Percentiles rank a stretch among this genome's conserved stretches.
Evolutionary conservation across 2,797 vertebrate genomes (phyloP).

Genomic region (Tympanoctomys barrerae): DNA sequence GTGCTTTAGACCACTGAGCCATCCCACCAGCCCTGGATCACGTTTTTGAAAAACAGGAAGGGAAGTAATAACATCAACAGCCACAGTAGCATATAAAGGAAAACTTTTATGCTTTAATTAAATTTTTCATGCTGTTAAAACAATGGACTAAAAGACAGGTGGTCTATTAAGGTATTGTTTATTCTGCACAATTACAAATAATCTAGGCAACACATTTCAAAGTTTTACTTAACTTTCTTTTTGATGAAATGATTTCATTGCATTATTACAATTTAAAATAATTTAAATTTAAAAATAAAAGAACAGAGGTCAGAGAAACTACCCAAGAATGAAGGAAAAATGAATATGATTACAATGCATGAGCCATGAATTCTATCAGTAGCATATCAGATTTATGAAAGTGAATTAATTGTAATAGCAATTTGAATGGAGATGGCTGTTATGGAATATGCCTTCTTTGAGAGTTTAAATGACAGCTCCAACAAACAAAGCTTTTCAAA

Average conservation of each 20-base stretch:
- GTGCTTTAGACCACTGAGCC: too few relatives aligned
- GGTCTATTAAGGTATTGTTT: neutral
- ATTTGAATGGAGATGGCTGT: neutral
- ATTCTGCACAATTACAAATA: constrained; percentile 43
- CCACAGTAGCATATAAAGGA: neutral
- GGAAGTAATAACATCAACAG: neutral
- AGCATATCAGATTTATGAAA: neutral
- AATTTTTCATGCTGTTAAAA: neutral
- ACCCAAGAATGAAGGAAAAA: neutral
- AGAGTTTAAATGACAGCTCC: neutral
- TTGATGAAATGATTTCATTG: neutral
- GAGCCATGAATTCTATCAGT: constrained; percentile 12
- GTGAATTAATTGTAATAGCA: neutral
- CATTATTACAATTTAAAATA: neutral
- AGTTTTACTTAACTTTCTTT: neutral
- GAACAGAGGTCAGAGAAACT: neutral
- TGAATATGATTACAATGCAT: neutral
- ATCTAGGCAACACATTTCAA: neutral
- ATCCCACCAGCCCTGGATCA: too few relatives aligned
- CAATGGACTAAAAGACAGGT: constrained; percentile 12
- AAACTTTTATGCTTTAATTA: neutral
- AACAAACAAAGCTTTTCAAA: neutral
- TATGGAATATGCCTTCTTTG: neutral
- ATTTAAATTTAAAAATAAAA: neutral
- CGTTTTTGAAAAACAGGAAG: neutral